phyloP scores from a whole-genome alignment of 2,797 vertebrate species.

The Aviceda cuculoides region DNA sequence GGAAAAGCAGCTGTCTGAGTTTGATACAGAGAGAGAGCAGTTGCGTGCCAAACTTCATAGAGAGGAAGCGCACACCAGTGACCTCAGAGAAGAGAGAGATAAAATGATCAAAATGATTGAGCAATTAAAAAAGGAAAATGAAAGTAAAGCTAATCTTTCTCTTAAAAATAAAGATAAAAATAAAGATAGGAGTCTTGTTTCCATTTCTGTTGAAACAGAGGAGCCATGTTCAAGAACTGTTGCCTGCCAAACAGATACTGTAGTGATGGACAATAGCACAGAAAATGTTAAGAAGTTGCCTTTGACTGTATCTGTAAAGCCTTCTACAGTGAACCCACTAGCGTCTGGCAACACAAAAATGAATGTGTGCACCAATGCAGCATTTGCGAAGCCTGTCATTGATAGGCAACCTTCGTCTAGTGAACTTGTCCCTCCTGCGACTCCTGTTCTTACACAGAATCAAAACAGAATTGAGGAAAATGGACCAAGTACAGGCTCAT shows the following conservation, averaged over 20 bases:
- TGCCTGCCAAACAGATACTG: slow-evolving; percentile 87
- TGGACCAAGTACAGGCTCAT: slow-evolving; percentile 76
- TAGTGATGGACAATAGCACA: slow-evolving; percentile 65
- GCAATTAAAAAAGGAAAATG: slow-evolving; percentile 85
- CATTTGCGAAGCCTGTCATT: slow-evolving; percentile 65
- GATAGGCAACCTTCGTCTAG: slow-evolving; percentile 74
- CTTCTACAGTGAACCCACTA: slow-evolving; percentile 79
- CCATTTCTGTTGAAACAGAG: slow-evolving; percentile 87
- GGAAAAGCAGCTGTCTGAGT: slow-evolving; percentile 96
- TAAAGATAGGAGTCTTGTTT: slow-evolving; percentile 77
- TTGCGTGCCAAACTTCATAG: slow-evolving; percentile 88
- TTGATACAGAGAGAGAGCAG: slow-evolving; percentile 93
- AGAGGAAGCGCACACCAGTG: slow-evolving; percentile 82
- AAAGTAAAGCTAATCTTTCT: slow-evolving; percentile 73
- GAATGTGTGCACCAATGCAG: slow-evolving; percentile 58
- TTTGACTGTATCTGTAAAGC: slow-evolving; percentile 84
- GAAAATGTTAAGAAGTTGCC: slow-evolving; percentile 84
- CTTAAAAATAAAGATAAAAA: slow-evolving; percentile 54
- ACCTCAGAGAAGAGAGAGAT: slow-evolving; percentile 86
- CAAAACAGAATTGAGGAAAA: slow-evolving; percentile 82
- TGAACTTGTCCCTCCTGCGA: slow-evolving; percentile 65
- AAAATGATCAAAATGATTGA: slow-evolving; percentile 89
- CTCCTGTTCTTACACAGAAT: slow-evolving; percentile 45
- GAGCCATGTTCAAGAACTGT: slow-evolving; percentile 76
- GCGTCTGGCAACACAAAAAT: slow-evolving; percentile 81